phyloP scores from a whole-genome alignment of 30 jellyfish, hydroid and myxozoan genomes.

The Pelagia noctiluca region DNA sequence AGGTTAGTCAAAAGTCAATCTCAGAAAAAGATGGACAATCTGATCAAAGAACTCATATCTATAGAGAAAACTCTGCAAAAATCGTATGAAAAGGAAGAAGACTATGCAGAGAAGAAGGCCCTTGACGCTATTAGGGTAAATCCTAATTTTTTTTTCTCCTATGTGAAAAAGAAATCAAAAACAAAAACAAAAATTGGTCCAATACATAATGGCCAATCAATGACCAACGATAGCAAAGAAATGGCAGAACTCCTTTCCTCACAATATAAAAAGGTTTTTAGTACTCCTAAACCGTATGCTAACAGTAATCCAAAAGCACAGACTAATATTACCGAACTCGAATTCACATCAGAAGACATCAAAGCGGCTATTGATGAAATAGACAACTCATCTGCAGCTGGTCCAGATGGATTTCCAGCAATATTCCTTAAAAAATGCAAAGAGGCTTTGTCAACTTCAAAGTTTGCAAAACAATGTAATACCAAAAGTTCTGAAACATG shows the following conservation, averaged over 20 bases:
- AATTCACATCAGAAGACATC: too few relatives aligned
- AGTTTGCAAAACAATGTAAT: too few relatives aligned
- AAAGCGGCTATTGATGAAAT: too few relatives aligned
- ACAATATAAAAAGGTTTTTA: slow-evolving; percentile 18
- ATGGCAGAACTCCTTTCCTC: slow-evolving; percentile 8
- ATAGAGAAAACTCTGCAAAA: slow-evolving; percentile 7
- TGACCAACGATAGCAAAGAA: neutral
- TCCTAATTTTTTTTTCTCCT: slow-evolving; percentile 9
- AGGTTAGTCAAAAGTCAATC: slow-evolving; percentile 8
- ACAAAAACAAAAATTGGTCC: slow-evolving; percentile 39
- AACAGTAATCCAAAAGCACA: neutral
- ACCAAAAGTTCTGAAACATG: too few relatives aligned
- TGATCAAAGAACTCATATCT: slow-evolving; percentile 11
- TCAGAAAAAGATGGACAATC: neutral
- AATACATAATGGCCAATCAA: neutral
- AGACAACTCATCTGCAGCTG: too few relatives aligned
- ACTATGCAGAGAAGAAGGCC: slow-evolving; percentile 19
- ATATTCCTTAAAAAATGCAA: too few relatives aligned
- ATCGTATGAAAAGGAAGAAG: slow-evolving; percentile 1
- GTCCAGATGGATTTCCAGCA: too few relatives aligned
- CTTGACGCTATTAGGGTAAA: neutral
- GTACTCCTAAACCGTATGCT: slow-evolving; percentile 11
- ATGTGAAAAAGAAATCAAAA: slow-evolving; percentile 15
- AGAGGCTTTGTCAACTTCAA: too few relatives aligned
- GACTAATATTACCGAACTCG: neutral